Evolutionary conservation across 2,113 vertebrate species (phyloP).

Genomic region (Acrocephalus arundinaceus): DNA sequence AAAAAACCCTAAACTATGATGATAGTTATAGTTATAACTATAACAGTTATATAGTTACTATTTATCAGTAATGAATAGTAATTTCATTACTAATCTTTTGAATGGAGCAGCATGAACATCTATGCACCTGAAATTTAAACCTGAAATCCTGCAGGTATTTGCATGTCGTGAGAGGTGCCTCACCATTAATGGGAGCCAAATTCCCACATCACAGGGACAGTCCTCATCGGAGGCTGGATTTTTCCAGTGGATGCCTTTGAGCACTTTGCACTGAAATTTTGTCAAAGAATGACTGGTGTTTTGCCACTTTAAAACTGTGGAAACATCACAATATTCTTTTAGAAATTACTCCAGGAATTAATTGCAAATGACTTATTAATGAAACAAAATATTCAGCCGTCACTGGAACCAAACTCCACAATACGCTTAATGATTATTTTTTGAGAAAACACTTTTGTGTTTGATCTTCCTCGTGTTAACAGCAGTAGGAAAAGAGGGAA

Average conservation of each 20-base stretch:
- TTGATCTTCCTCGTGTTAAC: constrained; percentile 45
- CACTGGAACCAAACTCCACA: constrained; percentile 45
- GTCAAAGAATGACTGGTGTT: constrained; percentile 10
- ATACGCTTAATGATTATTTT: constrained; percentile 64
- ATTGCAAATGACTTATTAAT: constrained; percentile 73
- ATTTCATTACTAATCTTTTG: background rate
- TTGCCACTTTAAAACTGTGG: constrained; percentile 46
- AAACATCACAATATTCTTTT: constrained; percentile 47
- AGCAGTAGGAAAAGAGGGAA: background rate
- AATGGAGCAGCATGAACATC: too few relatives aligned
- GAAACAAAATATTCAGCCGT: constrained; percentile 72
- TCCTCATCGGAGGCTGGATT: background rate
- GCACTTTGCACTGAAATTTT: constrained; percentile 14
- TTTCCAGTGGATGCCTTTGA: background rate
- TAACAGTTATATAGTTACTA: background rate
- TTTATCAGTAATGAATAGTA: background rate
- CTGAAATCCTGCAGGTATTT: background rate
- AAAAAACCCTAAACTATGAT: background rate
- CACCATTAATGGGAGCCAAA: background rate
- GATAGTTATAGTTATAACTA: background rate
- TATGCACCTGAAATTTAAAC: background rate
- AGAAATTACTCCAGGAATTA: constrained; percentile 57
- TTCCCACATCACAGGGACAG: background rate
- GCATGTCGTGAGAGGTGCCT: background rate
- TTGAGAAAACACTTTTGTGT: constrained; percentile 63